Evolutionary conservation across 2,888 invertebrate genomes (phyloP).

Genomic region (Margaritifera margaritifera): DNA sequence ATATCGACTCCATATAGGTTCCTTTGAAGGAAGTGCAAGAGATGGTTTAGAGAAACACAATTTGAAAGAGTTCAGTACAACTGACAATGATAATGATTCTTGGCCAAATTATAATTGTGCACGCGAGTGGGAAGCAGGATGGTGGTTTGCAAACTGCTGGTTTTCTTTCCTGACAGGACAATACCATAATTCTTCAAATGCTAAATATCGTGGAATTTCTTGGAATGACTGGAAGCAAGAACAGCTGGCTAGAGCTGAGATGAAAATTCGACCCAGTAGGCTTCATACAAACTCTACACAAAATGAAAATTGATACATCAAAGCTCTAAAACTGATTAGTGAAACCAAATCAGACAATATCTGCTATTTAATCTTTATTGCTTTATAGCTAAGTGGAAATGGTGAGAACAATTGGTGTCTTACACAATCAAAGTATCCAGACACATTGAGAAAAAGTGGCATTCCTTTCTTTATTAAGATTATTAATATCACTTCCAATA

Average conservation of each 20-base stretch:
- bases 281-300: slow-evolving; percentile 8
- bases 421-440: too few relatives aligned
- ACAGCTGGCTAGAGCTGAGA: slow-evolving; percentile 67
- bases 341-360: neutral
- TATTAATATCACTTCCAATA: too few relatives aligned
- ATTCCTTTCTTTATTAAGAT: too few relatives aligned
- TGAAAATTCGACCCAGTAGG: slow-evolving; percentile 70
- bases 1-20: slow-evolving; percentile 60
- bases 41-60: slow-evolving; percentile 93
- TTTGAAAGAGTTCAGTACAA: slow-evolving; percentile 91
- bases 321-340: slow-evolving; percentile 1
- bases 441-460: too few relatives aligned
- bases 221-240: slow-evolving; percentile 72
- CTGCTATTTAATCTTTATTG: too few relatives aligned
- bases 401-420: too few relatives aligned
- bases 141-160: slow-evolving; percentile 98
- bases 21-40: slow-evolving; percentile 82
- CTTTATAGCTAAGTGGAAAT: too few relatives aligned
- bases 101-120: slow-evolving; percentile 88
- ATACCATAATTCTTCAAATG: slow-evolving; percentile 78
- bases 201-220: slow-evolving; percentile 64
- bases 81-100: slow-evolving; percentile 90
- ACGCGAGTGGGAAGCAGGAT: slow-evolving; percentile 93
- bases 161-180: slow-evolving; percentile 94
- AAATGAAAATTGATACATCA: neutral